Base-by-base conservation (phyloP, 2,797 vertebrate genomes). In the Urosaurus nigricauda region DNA sequence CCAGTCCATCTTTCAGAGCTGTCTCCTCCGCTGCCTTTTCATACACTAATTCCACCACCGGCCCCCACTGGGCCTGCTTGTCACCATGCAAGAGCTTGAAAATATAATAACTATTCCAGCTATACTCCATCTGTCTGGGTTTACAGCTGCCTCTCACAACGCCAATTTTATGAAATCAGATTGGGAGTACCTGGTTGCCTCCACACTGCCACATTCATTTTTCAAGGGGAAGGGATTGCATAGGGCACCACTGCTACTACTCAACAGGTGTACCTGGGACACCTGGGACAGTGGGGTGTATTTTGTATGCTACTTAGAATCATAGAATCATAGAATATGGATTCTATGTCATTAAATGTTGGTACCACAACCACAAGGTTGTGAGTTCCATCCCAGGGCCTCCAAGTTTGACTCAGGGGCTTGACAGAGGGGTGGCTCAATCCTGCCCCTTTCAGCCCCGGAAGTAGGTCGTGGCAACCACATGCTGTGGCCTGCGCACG, bases 21-120 rank as follows among this genome's bases (percentile, higher is more conserved):
- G 88, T 89, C 88, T 89, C 53, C 60, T 70, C 86, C 86, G 90
- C 86, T 90, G 88, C 91, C n/a, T 92, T 89, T 89, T 86, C 89
- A 93, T 89, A 93, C 92, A 87, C 70, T n/a, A 92, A 94, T 94
- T 93, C 94, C 91, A 86, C 84, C 68, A 13, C 88, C 79, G 79
- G 90, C 78, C 86, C 32, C 81, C 80, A 84, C 2, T 2, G 0
- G 0, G 71, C 71, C 83, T 74, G 73, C 2, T 79, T 60, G 65
- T 84, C 35, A 0, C 74, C 77, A 40, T 88, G 81, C 53, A 12
- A 65, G 47, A 87, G 75, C 93, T 89, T 79, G 78, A 83, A 83
- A 85, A 90, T 91, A 5, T 84, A 70, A 53, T 58, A 19, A 89
- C 88, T 73, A 83, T 75, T 83, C 86, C 83, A 79, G 89, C 74